phyloP scores from a whole-genome alignment of 1,140 invertebrate genomes.

The Babylonia areolata region DNA sequence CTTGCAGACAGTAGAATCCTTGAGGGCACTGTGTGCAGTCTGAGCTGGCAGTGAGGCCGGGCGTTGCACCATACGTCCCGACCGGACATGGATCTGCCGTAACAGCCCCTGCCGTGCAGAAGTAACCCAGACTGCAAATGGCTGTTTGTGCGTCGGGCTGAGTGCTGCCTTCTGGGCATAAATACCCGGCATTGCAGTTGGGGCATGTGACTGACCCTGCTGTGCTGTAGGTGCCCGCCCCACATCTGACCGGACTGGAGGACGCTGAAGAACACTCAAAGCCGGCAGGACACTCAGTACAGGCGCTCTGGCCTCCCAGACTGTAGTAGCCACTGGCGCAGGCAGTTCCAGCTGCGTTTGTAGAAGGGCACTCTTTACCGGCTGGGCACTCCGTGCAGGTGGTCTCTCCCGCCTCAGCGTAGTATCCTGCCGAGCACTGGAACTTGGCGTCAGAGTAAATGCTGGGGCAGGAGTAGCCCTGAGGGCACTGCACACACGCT shows the following conservation, averaged over 20 bases:
- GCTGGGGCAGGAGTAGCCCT: slow-evolving; percentile 69
- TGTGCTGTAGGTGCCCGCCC: slow-evolving; percentile 62
- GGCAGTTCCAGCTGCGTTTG: slow-evolving; percentile 50
- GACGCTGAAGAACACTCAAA: slow-evolving; percentile 57
- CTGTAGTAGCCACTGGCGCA: slow-evolving; percentile 69
- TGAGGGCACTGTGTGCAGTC: slow-evolving; percentile 66
- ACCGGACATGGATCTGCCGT: slow-evolving; percentile 59
- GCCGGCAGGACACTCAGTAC: slow-evolving; percentile 67
- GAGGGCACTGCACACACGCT: slow-evolving; percentile 65
- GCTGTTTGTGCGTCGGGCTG: slow-evolving; percentile 55
- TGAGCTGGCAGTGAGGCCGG: slow-evolving; percentile 50
- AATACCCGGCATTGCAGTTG: slow-evolving; percentile 65
- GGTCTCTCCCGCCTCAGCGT: slow-evolving; percentile 57
- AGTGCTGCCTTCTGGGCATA: slow-evolving; percentile 68
- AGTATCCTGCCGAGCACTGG: slow-evolving; percentile 63
- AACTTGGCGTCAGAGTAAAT: slow-evolving; percentile 57
- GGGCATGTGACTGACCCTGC: slow-evolving; percentile 52
- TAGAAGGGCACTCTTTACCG: slow-evolving; percentile 67
- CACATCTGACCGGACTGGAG: slow-evolving; percentile 62
- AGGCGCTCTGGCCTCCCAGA: slow-evolving; percentile 61
- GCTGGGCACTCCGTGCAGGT: slow-evolving; percentile 67
- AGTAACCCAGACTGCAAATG: slow-evolving; percentile 68
- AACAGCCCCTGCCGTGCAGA: slow-evolving; percentile 63
- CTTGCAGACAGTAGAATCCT: slow-evolving; percentile 70
- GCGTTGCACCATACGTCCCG: slow-evolving; percentile 66